Evolutionary conservation across 2,797 vertebrate genomes (phyloP).

Genomic region (Chaunax sp.): DNA sequence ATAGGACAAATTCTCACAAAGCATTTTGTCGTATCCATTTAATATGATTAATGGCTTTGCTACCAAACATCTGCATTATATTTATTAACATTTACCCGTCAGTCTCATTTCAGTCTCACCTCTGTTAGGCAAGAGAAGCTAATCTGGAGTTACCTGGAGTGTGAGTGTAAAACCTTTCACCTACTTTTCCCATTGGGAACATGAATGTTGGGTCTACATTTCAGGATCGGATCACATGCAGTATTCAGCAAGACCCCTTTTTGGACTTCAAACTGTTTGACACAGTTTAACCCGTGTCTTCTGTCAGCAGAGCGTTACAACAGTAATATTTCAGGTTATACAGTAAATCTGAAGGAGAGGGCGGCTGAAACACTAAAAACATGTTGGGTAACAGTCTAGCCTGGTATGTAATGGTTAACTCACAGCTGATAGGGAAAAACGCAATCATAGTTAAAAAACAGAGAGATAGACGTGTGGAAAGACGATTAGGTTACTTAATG

Average conservation of each 20-base stretch:
- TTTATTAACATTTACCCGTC: not conserved
- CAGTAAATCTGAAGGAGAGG: not conserved
- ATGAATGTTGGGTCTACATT: not conserved
- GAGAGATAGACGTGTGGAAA: not conserved
- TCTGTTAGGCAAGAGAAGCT: too few species aligned
- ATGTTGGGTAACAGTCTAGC: conserved; percentile 19
- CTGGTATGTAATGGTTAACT: conserved; percentile 49
- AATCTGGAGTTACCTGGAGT: too few species aligned
- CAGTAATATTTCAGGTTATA: too few species aligned
- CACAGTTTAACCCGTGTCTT: not conserved
- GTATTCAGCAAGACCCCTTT: not conserved
- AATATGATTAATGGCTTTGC: not conserved
- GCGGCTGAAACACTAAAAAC: not conserved
- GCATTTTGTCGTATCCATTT: not conserved
- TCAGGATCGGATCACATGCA: conserved; percentile 13
- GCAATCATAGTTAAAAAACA: not conserved
- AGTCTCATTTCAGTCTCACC: not conserved
- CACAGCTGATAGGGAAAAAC: conserved; percentile 17
- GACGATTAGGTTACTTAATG: not conserved
- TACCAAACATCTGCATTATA: not conserved
- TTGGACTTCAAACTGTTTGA: conserved; percentile 4
- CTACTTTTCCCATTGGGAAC: conserved; percentile 5
- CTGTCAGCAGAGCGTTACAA: not conserved
- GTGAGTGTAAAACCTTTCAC: conserved; percentile 2
- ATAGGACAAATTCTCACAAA: not conserved